Evolutionary conservation across 2,797 vertebrate species (phyloP).

Genomic region (Pseudopleuronectes americanus): DNA sequence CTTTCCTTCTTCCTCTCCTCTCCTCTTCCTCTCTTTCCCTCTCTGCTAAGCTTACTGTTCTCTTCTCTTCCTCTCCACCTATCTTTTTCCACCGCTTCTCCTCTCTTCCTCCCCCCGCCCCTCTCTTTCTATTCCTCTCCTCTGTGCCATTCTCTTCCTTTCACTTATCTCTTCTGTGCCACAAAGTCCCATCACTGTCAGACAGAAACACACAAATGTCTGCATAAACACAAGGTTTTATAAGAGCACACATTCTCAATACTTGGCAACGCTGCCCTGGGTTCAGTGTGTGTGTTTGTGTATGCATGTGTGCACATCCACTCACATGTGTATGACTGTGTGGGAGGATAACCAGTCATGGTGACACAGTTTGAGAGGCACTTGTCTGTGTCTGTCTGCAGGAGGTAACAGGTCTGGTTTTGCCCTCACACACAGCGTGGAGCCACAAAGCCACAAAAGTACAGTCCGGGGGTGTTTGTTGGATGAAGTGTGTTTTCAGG

Average conservation of each 20-base stretch:
- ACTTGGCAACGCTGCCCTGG: no score
- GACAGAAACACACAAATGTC: constrained; percentile 25
- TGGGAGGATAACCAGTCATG: constrained; percentile 38
- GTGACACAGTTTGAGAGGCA: constrained; percentile 33
- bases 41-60: no score
- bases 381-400: constrained; percentile 55
- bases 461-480: constrained; percentile 24
- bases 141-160: constrained; percentile 1
- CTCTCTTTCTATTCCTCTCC: neutral
- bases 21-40: no score
- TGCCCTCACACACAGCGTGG: constrained; percentile 14
- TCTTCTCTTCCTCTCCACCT: neutral
- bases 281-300: constrained; percentile 3
- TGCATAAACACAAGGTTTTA: constrained; percentile 42
- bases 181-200: constrained; percentile 44
- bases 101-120: constrained; percentile 1
- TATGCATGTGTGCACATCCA: neutral
- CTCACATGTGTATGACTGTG: neutral
- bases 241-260: neutral
- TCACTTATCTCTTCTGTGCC: neutral
- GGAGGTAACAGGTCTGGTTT: constrained; percentile 35
- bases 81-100: constrained; percentile 32
- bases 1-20: no score
- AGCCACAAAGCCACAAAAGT: constrained; percentile 27
- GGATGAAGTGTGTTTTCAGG: constrained; percentile 32